Evolutionary conservation across 2,888 invertebrate genomes (phyloP).

Genomic region (Amblyteles armatorius): DNA sequence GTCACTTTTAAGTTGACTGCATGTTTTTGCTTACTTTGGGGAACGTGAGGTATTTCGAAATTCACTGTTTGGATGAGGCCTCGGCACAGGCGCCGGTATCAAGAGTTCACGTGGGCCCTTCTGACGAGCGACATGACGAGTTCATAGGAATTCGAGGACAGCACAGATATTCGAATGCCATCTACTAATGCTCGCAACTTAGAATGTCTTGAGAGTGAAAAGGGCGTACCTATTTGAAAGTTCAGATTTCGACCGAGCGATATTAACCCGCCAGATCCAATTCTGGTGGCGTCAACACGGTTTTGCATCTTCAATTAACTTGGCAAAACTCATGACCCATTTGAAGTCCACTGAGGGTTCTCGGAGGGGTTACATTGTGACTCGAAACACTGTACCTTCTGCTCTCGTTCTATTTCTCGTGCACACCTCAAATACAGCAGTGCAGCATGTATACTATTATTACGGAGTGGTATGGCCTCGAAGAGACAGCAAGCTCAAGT

Average conservation of each 20-base stretch:
- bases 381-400: not conserved
- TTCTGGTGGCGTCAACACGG: not conserved
- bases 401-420: conserved; percentile 16
- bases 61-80: too few relatives aligned
- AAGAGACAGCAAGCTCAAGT: not conserved
- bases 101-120: too few relatives aligned
- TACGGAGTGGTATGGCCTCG: not conserved
- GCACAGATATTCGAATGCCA: not conserved
- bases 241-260: not conserved
- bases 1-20: not conserved
- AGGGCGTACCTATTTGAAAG: not conserved
- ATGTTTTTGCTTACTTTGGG: not conserved
- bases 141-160: not conserved
- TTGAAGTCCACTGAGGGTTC: conserved; percentile 2
- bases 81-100: too few relatives aligned
- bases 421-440: conserved; percentile 23
- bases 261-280: not conserved
- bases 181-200: not conserved
- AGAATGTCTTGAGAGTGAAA: not conserved
- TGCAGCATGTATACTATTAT: conserved; percentile 25
- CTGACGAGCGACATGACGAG: too few relatives aligned
- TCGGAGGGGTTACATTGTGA: conserved; percentile 3
- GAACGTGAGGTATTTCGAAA: too few relatives aligned
- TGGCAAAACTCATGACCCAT: conserved; percentile 49
- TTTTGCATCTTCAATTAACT: conserved; percentile 4